Evolutionary conservation across 2,113 vertebrate species (phyloP).

Genomic region (Gambusia holbrooki): DNA sequence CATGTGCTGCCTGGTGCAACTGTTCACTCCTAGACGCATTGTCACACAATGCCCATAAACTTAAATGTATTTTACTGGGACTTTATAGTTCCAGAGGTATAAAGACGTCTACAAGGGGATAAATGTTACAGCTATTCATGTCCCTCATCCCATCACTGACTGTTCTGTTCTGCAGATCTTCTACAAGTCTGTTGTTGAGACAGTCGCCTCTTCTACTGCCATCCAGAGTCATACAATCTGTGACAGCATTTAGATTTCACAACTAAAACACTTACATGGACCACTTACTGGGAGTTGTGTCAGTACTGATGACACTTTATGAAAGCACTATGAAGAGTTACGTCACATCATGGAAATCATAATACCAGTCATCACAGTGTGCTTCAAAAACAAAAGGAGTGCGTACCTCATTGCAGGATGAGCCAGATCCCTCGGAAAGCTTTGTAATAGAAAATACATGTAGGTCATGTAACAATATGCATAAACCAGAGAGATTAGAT

Average conservation of each 20-base stretch:
- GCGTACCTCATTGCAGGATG: constrained; percentile 80
- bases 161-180: too few species aligned
- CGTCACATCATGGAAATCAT: constrained; percentile 52
- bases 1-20: too few species aligned
- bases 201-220: too few species aligned
- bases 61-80: not conserved
- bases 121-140: too few species aligned
- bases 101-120: too few species aligned
- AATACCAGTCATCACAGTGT: constrained; percentile 30
- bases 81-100: not conserved
- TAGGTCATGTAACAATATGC: not conserved
- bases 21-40: too few species aligned
- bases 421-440: constrained; percentile 79
- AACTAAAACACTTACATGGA: not conserved
- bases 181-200: too few species aligned
- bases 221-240: not conserved
- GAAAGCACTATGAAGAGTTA: constrained; percentile 45
- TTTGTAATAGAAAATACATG: constrained; percentile 80
- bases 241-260: constrained; percentile 9
- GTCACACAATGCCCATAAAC: too few species aligned
- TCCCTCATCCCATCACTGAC: too few species aligned
- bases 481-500: not conserved
- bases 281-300: not conserved
- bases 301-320: not conserved
- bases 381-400: constrained; percentile 58